Conservation (phyloP, 2,888 invertebrate species). For the Mayetiola destructor region DNA sequence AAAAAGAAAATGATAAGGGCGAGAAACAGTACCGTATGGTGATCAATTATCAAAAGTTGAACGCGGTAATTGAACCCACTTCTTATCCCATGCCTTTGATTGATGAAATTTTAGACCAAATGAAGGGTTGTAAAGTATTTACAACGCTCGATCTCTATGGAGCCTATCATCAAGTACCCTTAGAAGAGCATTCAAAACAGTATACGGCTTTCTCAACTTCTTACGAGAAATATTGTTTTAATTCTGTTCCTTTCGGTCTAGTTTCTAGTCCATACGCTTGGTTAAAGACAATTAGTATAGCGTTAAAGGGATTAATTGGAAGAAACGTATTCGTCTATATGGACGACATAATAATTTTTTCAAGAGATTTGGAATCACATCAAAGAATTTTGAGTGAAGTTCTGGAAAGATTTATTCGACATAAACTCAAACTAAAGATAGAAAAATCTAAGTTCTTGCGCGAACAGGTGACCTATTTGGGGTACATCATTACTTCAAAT, state of each 20-base stretch:
- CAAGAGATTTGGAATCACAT: background rate
- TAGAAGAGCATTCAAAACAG: constrained; percentile 18
- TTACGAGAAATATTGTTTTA: constrained; percentile 21
- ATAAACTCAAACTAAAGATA: background rate
- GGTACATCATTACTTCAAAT: constrained; percentile 15
- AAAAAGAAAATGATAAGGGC: background rate
- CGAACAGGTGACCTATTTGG: background rate
- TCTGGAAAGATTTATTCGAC: background rate
- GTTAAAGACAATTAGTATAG: constrained; percentile 25
- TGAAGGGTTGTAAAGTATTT: constrained; percentile 21
- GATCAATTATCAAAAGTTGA: background rate
- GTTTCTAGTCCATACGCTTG: constrained; percentile 26
- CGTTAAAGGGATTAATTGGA: constrained; percentile 22
- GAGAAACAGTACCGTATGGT: background rate
- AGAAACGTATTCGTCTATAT: constrained; percentile 18
- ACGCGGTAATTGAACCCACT: background rate
- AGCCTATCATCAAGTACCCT: constrained; percentile 23
- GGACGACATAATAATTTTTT: constrained; percentile 20
- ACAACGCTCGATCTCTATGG: constrained; percentile 22
- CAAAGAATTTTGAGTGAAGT: background rate
- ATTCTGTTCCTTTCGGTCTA: constrained; percentile 24
- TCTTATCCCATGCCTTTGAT: constrained; percentile 21
- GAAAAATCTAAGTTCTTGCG: background rate
- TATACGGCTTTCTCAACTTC: constrained; percentile 22
- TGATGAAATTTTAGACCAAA: constrained; percentile 18